Base-by-base conservation (phyloP, 2,888 invertebrate genomes). In the Galeopsomyia nigrocyanea region DNA sequence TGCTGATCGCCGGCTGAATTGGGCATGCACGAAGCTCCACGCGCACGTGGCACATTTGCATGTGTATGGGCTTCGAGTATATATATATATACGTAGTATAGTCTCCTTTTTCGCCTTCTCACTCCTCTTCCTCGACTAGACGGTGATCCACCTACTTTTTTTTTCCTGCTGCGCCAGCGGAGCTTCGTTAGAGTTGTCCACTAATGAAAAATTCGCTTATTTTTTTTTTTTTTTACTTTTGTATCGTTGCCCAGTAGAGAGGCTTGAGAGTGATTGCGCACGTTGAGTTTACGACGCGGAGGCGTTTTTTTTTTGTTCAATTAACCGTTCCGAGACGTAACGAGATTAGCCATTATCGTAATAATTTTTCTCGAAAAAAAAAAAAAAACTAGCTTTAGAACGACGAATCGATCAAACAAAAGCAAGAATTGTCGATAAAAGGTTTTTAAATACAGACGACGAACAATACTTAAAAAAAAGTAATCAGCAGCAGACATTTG, bases 151-250 rank as follows among this genome's bases (percentile, higher is more conserved):
- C n/a, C 19, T 55, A 19, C 51, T 31, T 64, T 64, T 64, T 22
- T 16, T 31, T 46, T 47, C 19, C 31, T 0, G n/a, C 16, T 14
- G 47, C 49, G 56, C 39, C 16, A 31, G 62, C 17, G 66, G 31
- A 31, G 31, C 31, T 66, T 66, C 49, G 66, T 66, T 66, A 66
- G 49, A n/a, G 47, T 26, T 46, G 9, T 55, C 55, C 22, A 22
- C 55, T 66, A 57, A 66, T 66, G 66, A 31, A 66, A 66, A 66
- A n/a, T 66, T 66, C 17, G 17, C 14, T 57, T 57, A 57, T 49
- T 57, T 66, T 55, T 65, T 46, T n/a, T n/a, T n/a, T n/a, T n/a
- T n/a, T n/a, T n/a, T n/a, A n/a, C n/a, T n/a, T n/a, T n/a, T n/a
- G n/a, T 39, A 13, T 19, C 31, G 31, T 31, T 31, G 31, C 31